Percentiles rank a stretch among this genome's conserved stretches.
Conservation (phyloP, 2,113 vertebrate genomes). For the Misgurnus anguillicaudatus region DNA sequence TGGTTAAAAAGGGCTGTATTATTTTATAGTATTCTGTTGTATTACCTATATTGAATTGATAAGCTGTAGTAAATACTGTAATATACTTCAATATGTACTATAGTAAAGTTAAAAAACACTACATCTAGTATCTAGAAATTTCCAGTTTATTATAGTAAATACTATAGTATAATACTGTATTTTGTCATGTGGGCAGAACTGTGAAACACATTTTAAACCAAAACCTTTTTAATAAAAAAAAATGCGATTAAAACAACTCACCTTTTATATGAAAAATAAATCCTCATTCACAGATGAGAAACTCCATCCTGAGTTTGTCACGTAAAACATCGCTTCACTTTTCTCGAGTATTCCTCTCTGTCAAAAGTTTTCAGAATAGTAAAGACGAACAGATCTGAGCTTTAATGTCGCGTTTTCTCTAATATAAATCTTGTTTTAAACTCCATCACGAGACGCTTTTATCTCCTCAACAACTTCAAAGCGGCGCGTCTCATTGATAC, state of each 20-base stretch:
- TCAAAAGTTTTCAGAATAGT: neutral
- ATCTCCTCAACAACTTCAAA: neutral
- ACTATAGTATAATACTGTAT: too few relatives aligned
- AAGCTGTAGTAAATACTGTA: too few relatives aligned
- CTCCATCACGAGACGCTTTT: neutral
- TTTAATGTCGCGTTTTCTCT: neutral
- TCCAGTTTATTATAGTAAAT: too few relatives aligned
- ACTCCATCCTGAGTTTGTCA: neutral
- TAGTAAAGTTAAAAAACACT: too few relatives aligned
- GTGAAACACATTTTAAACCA: neutral
- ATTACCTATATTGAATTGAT: too few relatives aligned
- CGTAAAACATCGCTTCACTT: neutral
- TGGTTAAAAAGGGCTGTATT: too few relatives aligned
- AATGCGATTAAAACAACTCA: neutral
- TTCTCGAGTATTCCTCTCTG: neutral
- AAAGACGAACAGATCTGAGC: neutral
- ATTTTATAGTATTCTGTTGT: too few relatives aligned
- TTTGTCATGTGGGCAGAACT: too few relatives aligned
- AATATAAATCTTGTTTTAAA: neutral
- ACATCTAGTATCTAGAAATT: too few relatives aligned
- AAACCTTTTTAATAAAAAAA: neutral
- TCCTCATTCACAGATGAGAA: conserved; percentile 22
- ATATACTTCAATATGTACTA: too few relatives aligned
- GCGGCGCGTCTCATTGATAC: conserved; percentile 62
- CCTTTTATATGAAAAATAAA: conserved; percentile 17